phyloP scores from a whole-genome alignment of 2,113 vertebrate species.

The Myrmophylax atrothorax region DNA sequence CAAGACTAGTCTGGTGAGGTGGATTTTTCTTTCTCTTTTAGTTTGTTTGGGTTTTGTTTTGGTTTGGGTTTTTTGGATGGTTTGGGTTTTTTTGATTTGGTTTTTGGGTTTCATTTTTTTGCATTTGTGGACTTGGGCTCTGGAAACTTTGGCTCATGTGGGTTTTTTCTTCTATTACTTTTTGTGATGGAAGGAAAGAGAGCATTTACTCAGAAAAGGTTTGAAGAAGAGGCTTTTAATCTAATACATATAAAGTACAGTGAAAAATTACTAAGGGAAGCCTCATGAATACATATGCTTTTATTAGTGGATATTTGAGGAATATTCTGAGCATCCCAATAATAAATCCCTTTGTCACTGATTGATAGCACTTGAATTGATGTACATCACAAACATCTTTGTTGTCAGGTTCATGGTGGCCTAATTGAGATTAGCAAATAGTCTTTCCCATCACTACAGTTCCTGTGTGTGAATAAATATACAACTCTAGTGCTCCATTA shows the following conservation, averaged over 20 bases:
- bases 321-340: neutral
- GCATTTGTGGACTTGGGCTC: neutral
- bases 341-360: neutral
- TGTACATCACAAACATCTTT: neutral
- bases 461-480: neutral
- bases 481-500: neutral
- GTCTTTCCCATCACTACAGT: neutral
- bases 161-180: neutral
- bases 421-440: neutral
- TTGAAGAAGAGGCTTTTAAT: neutral
- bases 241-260: neutral
- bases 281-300: neutral
- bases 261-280: neutral
- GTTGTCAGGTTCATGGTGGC: neutral
- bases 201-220: neutral
- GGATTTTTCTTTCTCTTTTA: neutral
- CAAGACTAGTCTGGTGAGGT: neutral
- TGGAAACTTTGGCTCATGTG: neutral
- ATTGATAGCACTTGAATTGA: neutral
- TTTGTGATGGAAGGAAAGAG: neutral
- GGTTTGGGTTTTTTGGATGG: no score
- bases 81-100: rapidly evolving
- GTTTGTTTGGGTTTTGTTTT: neutral
- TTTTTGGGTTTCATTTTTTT: neutral
- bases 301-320: neutral